Base-by-base conservation (phyloP, 2,888 invertebrate genomes). In the Ectropis crepuscularia region DNA sequence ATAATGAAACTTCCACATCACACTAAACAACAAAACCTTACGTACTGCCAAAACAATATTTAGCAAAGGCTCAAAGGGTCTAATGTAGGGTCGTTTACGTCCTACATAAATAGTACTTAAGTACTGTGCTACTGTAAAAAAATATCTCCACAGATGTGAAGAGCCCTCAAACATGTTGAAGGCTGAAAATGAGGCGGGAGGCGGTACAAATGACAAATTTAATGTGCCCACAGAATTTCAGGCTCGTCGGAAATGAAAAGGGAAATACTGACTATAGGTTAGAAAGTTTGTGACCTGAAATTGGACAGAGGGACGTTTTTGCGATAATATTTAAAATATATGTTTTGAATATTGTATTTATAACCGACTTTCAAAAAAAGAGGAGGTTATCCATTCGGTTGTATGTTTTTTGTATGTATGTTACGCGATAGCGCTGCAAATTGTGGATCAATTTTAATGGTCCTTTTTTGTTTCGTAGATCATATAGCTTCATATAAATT, bases 21-120 rank as follows among this genome's bases (percentile, higher is more conserved):
- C 4, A 6, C 41, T 5, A 55, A 43, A 36, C 43, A 7, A 2
- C n/a, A 12, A 8, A 61, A 65, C 10, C 47, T 51, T 43, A 51
- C 6, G 47, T 65, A 61, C 65, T 65, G 65, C 7, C 11, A 7
- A 39, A 28, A 51, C 38, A 41, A 49, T 42, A 11, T 11, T 10
- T 12, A 16, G 9, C 50, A 50, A 57, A 39, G 46, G 57, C 53
- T 53, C 61, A 37, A 64, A 67, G 70, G 71, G 70, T 64, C 72
- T 71, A 72, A 72, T 72, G 74, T 60, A 43, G 58, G 60, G 68
- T 57, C 71, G 65, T 66, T 71, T 68, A 71, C 62, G 67, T 58
- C 65, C 63, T 51, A 67, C 68, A 68, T 74, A 71, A 71, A 72
- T 70, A 69, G 51, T 66, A 57, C 49, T 53, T 66, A 67, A 72